Base-by-base conservation (phyloP, 2,888 invertebrate species). In the Chelonus formosanus region DNA sequence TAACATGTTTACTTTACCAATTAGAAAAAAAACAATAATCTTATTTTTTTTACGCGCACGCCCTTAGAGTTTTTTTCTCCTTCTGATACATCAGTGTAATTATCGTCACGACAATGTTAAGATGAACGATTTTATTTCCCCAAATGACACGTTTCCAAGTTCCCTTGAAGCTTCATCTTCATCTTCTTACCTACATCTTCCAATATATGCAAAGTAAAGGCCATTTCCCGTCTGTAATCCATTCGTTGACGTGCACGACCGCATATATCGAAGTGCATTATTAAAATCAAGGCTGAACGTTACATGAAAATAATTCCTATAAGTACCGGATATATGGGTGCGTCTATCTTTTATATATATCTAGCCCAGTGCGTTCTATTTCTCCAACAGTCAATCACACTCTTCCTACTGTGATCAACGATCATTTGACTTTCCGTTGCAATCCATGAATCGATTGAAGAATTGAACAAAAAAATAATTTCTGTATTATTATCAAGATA, bases 201-300 rank as follows among this genome's bases (percentile, higher is more conserved):
- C 62, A 44, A 56, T 62, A 52, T 50, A 64, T 58, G 64, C 52
- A 64, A 64, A 64, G 57, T 58, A 50, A 44, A 32, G 34, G n/a
- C 34, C 63, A 63, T 63, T 62, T 64, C 64, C 63, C 64, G 59
- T 65, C 5, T 40, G 57, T 63, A 59, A 34, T 36, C 36, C 10
- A 52, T 36, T 52, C 35, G 36, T 52, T 32, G 7, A 43, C 31
- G 31, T 40, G 50, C 50, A 50, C 32, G 50, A 50, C 40, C 52
- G 52, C 48, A n/a, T 48, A 60, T 36, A 44, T 53, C 31, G 43
- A 53, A 65, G 67, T 56, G 58, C 60, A 54, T 61, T 63, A 71
- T 67, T 71, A 69, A 69, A 71, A 69, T 69, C 66, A 67, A 69
- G 69, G 67, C 59, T 69, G 65, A 67, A 43, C 57, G 53, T 43